Evolutionary conservation across 1,140 invertebrate species (phyloP).

Genomic region (Cherax destructor): DNA sequence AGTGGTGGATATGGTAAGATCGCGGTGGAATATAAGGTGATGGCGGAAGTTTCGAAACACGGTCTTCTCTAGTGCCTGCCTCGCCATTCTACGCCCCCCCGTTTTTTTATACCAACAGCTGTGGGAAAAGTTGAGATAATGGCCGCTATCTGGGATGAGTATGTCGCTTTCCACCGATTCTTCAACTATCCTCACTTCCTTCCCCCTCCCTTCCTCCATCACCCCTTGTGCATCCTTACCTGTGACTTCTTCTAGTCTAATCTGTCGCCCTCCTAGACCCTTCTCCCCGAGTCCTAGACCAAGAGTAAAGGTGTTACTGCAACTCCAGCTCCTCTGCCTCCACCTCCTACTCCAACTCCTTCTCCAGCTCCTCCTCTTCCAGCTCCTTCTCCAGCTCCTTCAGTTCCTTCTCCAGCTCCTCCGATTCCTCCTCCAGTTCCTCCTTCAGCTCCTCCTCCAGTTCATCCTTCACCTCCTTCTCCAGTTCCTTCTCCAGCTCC

Average conservation of each 20-base stretch:
- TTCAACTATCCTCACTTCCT: too few relatives aligned
- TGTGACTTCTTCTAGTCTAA: too few relatives aligned
- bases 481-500: too few relatives aligned
- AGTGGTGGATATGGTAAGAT: neutral
- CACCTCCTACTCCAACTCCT: too few relatives aligned
- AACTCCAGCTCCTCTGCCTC: neutral
- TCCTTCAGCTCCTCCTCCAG: too few relatives aligned
- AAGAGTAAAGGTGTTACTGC: neutral
- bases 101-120: constrained; percentile 60
- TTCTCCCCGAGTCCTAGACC: too few relatives aligned
- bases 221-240: too few relatives aligned
- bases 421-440: too few relatives aligned
- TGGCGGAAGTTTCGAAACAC: constrained; percentile 62
- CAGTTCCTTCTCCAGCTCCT: too few relatives aligned
- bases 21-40: constrained; percentile 19
- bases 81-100: constrained; percentile 25
- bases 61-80: neutral
- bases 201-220: too few relatives aligned
- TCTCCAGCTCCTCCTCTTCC: neutral
- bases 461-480: too few relatives aligned
- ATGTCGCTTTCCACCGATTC: constrained; percentile 18
- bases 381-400: neutral
- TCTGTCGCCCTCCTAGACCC: too few relatives aligned
- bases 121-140: constrained; percentile 55
- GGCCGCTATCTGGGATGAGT: constrained; percentile 44